Evolutionary conservation across 2,797 vertebrate species (phyloP).

Genomic region (Pangasius krempfi): DNA sequence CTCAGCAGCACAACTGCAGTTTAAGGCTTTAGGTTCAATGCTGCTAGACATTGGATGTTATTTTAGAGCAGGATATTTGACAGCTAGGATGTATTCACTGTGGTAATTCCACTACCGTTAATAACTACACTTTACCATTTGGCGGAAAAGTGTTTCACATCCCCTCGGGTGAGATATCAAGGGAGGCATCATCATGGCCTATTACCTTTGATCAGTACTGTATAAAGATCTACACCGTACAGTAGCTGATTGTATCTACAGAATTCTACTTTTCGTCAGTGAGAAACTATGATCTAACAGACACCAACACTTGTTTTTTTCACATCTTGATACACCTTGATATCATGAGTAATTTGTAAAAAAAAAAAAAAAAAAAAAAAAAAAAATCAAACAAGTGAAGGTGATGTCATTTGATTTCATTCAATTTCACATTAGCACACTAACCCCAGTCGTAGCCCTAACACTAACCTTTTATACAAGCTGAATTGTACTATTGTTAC

Average conservation of each 20-base stretch:
- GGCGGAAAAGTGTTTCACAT: background rate
- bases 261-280: background rate
- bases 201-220: constrained; percentile 14
- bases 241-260: background rate
- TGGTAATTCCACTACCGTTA: background rate
- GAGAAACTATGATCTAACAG: background rate
- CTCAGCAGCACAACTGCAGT: constrained; percentile 18
- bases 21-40: constrained; percentile 14
- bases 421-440: background rate
- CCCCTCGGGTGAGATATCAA: background rate
- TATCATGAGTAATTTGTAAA: background rate
- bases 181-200: background rate
- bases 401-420: background rate
- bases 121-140: constrained; percentile 11
- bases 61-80: constrained; percentile 14
- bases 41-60: constrained; percentile 4
- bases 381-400: background rate
- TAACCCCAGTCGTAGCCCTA: no score
- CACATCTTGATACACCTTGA: background rate
- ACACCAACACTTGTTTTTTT: background rate
- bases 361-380: background rate
- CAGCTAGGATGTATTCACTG: constrained; percentile 1
- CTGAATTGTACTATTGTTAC: background rate
- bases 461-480: background rate
- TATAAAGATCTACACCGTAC: background rate